Evolutionary conservation across 2,888 invertebrate genomes (phyloP).

Genomic region (Mythimna ferrago): DNA sequence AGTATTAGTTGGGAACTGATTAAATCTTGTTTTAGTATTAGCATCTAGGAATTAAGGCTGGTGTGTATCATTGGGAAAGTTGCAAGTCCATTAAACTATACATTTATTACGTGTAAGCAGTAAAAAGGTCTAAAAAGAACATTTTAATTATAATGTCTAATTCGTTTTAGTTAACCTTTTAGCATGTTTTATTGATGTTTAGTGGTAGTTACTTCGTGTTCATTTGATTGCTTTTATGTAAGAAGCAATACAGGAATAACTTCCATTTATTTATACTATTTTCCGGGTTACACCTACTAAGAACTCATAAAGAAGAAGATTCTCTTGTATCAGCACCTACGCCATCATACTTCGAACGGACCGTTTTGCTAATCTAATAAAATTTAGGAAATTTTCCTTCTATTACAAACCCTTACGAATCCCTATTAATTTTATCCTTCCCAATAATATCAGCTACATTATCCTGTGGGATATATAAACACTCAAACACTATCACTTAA

Average conservation of each 20-base stretch:
- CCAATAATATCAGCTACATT: slow-evolving; percentile 16
- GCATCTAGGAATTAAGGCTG: slow-evolving; percentile 44
- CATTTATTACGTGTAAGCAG: slow-evolving; percentile 28
- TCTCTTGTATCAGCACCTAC: background rate
- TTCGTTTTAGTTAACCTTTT: slow-evolving; percentile 13
- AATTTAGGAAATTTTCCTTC: too few species aligned
- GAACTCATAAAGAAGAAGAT: background rate
- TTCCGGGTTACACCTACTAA: background rate
- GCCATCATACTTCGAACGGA: background rate
- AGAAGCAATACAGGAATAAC: background rate
- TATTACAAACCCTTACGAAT: background rate
- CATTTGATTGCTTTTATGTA: slow-evolving; percentile 28
- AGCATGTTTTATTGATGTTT: slow-evolving; percentile 4
- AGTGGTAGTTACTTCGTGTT: background rate
- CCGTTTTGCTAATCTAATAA: background rate
- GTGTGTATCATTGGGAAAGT: slow-evolving; percentile 7
- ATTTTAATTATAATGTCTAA: slow-evolving; percentile 38
- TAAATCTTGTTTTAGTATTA: slow-evolving; percentile 56
- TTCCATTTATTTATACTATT: background rate
- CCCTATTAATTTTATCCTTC: slow-evolving; percentile 14
- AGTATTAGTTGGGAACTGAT: slow-evolving; percentile 57
- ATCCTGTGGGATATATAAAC: slow-evolving; percentile 30
- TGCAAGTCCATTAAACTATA: slow-evolving; percentile 24
- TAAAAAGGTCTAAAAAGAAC: slow-evolving; percentile 25
- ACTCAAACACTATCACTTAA: slow-evolving; percentile 53